Evolutionary conservation across 2,113 vertebrate species (phyloP).

Genomic region (Ellobius talpinus): DNA sequence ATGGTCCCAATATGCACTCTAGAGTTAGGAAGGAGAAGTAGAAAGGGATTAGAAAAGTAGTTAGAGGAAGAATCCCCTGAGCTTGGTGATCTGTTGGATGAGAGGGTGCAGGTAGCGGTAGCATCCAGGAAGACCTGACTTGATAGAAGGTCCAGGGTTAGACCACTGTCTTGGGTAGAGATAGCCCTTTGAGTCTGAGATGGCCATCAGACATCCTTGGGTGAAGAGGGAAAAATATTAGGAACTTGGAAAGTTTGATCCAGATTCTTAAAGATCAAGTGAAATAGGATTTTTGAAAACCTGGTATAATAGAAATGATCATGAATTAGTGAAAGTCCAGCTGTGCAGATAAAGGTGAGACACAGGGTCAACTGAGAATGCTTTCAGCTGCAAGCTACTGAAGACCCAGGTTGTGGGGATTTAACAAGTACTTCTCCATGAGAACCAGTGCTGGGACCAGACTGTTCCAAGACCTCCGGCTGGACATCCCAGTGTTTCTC

Average conservation of each 20-base stretch:
- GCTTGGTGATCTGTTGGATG: not conserved
- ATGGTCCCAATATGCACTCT: fast-evolving
- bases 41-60: not conserved
- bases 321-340: not conserved
- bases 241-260: not conserved
- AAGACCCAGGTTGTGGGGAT: not conserved
- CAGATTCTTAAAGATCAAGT: not conserved
- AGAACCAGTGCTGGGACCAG: not conserved
- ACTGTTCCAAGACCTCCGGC: not conserved
- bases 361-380: not conserved
- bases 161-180: not conserved
- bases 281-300: not conserved
- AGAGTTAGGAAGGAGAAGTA: not conserved
- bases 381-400: slow-evolving; percentile 1
- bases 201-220: not conserved
- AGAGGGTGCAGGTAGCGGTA: not conserved
- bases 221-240: not conserved
- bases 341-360: not conserved
- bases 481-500: not conserved
- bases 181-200: not conserved
- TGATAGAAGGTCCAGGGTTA: not conserved
- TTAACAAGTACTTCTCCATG: not conserved
- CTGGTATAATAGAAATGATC: not conserved
- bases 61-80: not conserved
- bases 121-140: not conserved